Evolutionary conservation across 2,888 invertebrate species (phyloP).

Genomic region (Hipparchia sbordonii): DNA sequence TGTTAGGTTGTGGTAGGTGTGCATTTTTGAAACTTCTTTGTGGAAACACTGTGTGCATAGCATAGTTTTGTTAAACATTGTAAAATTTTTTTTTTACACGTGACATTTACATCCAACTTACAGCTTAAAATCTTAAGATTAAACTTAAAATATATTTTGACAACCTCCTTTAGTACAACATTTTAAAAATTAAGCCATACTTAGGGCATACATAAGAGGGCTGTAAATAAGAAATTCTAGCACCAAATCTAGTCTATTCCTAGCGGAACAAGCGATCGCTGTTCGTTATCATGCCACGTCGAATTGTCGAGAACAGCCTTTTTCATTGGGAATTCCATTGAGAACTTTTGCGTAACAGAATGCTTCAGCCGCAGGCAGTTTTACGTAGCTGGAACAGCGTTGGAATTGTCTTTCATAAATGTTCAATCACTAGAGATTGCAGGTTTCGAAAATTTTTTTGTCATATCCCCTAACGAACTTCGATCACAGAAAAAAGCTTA

Average conservation of each 20-base stretch:
- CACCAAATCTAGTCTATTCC: not conserved
- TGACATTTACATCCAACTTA: too few species aligned
- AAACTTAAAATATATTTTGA: too few species aligned
- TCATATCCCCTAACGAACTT: not conserved
- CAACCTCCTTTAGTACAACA: too few species aligned
- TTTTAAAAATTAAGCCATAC: too few species aligned
- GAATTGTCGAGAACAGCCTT: not conserved
- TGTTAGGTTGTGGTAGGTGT: too few species aligned
- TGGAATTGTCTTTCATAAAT: not conserved
- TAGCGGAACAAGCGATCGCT: not conserved
- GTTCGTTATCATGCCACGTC: constrained; percentile 5
- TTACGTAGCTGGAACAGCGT: constrained; percentile 5
- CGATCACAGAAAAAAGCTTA: too few species aligned
- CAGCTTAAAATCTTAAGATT: too few species aligned
- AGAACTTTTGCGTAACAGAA: constrained; percentile 1
- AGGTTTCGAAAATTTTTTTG: not conserved
- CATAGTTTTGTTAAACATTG: too few species aligned
- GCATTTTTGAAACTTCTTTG: too few species aligned
- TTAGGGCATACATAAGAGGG: not conserved
- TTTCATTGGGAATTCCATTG: not conserved
- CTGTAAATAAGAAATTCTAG: not conserved
- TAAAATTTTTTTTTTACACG: too few species aligned
- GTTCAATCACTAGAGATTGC: not conserved
- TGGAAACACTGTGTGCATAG: too few species aligned
- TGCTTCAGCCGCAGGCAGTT: not conserved